Percentiles rank a stretch among this genome's conserved stretches.
phyloP scores from a whole-genome alignment of 2,113 vertebrate species.

The Mystacornis crossleyi region DNA sequence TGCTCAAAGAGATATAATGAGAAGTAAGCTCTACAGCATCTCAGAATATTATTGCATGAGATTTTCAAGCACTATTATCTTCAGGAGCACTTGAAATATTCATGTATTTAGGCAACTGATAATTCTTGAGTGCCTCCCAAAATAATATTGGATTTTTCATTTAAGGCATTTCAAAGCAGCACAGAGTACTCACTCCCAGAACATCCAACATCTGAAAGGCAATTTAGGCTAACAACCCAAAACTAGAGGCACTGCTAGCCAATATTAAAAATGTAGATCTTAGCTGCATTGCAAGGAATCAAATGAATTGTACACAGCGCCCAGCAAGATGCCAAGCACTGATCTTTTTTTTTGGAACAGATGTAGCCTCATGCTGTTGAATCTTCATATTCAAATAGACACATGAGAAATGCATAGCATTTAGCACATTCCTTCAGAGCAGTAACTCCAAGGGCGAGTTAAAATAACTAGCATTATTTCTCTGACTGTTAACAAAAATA shows the following conservation, averaged over 20 bases:
- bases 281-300: not conserved
- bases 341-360: conserved; percentile 35
- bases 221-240: conserved; percentile 11
- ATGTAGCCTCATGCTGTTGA: conserved; percentile 42
- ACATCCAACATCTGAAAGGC: conserved; percentile 38
- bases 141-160: conserved; percentile 46
- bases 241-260: not conserved
- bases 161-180: conserved; percentile 17
- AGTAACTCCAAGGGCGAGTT: not conserved
- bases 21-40: conserved; percentile 11
- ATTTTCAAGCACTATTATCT: conserved; percentile 46
- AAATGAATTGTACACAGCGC: not conserved
- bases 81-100: conserved; percentile 53
- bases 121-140: conserved; percentile 46
- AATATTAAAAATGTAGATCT: conserved; percentile 49
- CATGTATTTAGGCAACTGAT: conserved; percentile 38
- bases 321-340: not conserved
- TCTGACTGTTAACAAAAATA: conserved; percentile 41
- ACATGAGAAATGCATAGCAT: conserved; percentile 25
- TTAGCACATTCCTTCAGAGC: conserved; percentile 43
- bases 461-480: conserved; percentile 54
- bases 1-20: conserved; percentile 34
- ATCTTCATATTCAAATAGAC: conserved; percentile 51
- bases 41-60: conserved; percentile 19
- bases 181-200: not conserved